Percentiles rank a stretch among this genome's conserved stretches.
Conservation (phyloP, 2,113 vertebrate genomes). For the Tichodroma muraria region DNA sequence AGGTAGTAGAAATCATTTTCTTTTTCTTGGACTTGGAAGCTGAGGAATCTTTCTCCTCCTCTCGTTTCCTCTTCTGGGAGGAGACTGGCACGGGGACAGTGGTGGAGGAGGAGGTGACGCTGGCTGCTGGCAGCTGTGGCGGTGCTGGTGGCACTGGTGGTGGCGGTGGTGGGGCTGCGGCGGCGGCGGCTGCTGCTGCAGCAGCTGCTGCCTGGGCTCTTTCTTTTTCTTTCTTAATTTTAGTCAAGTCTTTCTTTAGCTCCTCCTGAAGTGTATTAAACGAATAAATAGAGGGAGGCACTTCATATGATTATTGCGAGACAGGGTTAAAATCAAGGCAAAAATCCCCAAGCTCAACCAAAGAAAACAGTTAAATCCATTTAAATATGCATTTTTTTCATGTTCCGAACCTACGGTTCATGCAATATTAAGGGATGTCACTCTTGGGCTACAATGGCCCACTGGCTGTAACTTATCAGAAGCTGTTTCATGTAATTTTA, state of each 20-base stretch:
- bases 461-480: not conserved
- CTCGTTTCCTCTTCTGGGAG: slow-evolving; percentile 89
- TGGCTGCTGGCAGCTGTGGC: slow-evolving; percentile 26
- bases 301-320: not conserved
- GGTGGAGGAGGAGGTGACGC: slow-evolving; percentile 65
- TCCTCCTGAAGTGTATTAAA: slow-evolving; percentile 82
- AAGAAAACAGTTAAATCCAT: not conserved
- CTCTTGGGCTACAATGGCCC: not conserved
- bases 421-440: not conserved
- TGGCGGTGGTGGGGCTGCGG: not conserved
- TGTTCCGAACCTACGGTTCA: not conserved
- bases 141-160: slow-evolving; percentile 59
- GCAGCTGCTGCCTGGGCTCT: slow-evolving; percentile 77
- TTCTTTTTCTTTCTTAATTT: slow-evolving; percentile 90
- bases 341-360: not conserved
- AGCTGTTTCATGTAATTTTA: not conserved
- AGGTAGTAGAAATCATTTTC: slow-evolving; percentile 97
- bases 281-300: slow-evolving; percentile 14
- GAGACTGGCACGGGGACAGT: slow-evolving; percentile 45
- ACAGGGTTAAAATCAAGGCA: not conserved
- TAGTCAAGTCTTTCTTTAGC: slow-evolving; percentile 84
- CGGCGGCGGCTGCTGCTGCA: not conserved
- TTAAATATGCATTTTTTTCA: not conserved
- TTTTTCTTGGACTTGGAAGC: slow-evolving; percentile 92
- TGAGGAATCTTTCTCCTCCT: slow-evolving; percentile 82